Base-by-base conservation (phyloP, 1,140 invertebrate genomes). In the Cardiocondyla obscurior region DNA sequence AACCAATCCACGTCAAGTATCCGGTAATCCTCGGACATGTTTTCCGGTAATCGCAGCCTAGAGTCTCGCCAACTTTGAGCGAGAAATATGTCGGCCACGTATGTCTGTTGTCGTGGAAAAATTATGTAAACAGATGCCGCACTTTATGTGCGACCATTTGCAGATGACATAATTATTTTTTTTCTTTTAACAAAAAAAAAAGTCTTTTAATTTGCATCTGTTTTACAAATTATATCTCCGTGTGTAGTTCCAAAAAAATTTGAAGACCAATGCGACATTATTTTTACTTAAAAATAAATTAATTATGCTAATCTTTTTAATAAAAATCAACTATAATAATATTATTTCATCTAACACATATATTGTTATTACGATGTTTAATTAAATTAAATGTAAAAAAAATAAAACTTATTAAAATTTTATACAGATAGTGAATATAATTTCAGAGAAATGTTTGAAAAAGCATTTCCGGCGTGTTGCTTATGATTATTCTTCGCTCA, bases 51-150 rank as follows among this genome's bases (percentile, higher is more conserved):
- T 76, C 97, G 95, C 49, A 98, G 94, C 73, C 97, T 95, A 81
- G 97, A 97, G 94, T 98, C 98, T 30, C 97, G 95, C 98, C 98
- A 98, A 89, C 97, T 98, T 95, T 98, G 97, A 81, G 97, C 97
- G 87, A 98, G 95, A 93, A 98, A 98, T 93, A 98, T 97, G 92
- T 98, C 98, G 14, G 97, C 97, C 81, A 98, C 97, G 93, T 98
- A 98, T 12, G 98, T 98, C 98, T 98, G 92, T 16, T 16, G 3
- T 8, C 12, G 46, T 42, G 12, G n/a, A 64, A 79, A 79, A 79
- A 69, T n/a, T 69, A 69, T 33, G 22, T 79, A 25, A 67, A 14
- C 62, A 79, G 44, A 79, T 69, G 44, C 22, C 5, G 28, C 16
- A 22, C 12, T 39, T 69, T n/a, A 67, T 30, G 8, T 53, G 58